These are phyloP conservation scores for Calliphora vicina DNA, from an alignment of 1,140 invertebrate species.

Conservation along the genomic window DNA sequence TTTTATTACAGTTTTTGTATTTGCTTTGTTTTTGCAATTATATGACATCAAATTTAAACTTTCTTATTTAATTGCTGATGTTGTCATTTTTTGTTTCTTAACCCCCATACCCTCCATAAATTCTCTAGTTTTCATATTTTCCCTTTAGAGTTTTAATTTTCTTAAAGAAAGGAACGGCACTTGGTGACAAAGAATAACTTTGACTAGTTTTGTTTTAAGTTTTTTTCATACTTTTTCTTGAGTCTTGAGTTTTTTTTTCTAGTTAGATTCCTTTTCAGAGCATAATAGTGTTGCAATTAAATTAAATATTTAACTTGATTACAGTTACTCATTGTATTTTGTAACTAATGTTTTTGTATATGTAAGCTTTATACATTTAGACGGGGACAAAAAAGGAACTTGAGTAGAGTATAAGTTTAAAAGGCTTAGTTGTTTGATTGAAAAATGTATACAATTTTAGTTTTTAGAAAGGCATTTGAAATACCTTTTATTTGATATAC, in stretches of 20 bases:
- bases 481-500: no score
- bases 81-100: neutral
- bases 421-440: no score
- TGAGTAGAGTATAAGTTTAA: no score
- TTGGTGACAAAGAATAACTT: conserved; percentile 9
- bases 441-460: no score
- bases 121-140: neutral
- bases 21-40: neutral
- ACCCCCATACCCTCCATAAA: neutral
- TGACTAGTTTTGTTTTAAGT: neutral
- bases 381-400: no score
- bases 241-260: neutral
- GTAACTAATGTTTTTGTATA: neutral
- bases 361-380: neutral
- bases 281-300: conserved; percentile 35
- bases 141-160: neutral
- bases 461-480: no score
- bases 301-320: conserved; percentile 38
- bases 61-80: conserved; percentile 5
- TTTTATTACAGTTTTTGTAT: neutral
- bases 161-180: neutral
- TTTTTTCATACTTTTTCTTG: neutral
- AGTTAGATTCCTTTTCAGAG: neutral
- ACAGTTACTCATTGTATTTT: conserved; percentile 18
- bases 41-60: conserved; percentile 10